phyloP scores from a whole-genome alignment of 2,113 vertebrate species.

The Dicerorhinus sumatrensis region DNA sequence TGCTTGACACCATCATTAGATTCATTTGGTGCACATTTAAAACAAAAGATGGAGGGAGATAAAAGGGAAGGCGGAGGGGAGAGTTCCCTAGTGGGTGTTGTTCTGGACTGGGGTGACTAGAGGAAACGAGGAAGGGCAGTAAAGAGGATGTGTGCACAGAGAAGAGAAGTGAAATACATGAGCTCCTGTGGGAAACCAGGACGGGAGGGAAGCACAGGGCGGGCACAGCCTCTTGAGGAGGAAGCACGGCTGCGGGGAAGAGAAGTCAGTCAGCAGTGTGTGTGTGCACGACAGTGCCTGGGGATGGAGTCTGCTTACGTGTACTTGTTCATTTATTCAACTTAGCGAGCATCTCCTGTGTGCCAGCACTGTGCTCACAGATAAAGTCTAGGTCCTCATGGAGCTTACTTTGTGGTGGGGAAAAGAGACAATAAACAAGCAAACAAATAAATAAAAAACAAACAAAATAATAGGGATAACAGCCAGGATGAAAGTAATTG shows the following conservation, averaged over 20 bases:
- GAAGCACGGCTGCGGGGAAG: neutral
- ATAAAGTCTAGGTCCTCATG: neutral
- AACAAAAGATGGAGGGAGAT: neutral
- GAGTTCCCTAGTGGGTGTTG: fast-evolving
- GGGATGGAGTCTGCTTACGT: neutral
- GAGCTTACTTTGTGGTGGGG: neutral
- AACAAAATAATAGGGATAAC: neutral
- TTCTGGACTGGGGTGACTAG: neutral
- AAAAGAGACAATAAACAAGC: neutral
- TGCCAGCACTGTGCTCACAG: neutral
- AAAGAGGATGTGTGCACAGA: neutral
- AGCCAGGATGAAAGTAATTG: neutral
- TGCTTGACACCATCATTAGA: neutral
- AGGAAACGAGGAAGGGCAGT: neutral
- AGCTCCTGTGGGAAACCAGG: neutral
- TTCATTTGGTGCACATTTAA: neutral
- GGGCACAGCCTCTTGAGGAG: neutral
- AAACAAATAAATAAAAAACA: neutral
- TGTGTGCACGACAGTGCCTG: fast-evolving
- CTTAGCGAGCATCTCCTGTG: neutral
- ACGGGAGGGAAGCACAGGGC: neutral
- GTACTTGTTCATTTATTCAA: neutral
- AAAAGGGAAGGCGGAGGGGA: neutral
- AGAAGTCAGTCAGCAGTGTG: neutral
- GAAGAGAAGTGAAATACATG: neutral